Base-by-base conservation (phyloP, 92 coral and sea anemone species). In the Nematostella vectensis region DNA sequence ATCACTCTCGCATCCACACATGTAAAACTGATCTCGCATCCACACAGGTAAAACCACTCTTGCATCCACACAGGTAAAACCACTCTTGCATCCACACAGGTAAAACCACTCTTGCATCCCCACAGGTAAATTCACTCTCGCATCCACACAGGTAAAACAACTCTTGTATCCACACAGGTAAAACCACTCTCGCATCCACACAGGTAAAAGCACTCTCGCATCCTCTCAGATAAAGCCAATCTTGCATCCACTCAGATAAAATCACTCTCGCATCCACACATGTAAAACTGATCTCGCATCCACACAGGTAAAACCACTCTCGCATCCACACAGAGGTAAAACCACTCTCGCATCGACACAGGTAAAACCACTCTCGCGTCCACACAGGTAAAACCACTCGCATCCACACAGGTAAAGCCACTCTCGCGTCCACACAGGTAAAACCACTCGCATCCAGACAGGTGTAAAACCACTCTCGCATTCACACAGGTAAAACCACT, bases 1-100 rank as follows among this genome's bases (percentile, higher is more conserved):
- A 6, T 33, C 40, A 33, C 40, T 6, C 15, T 6, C 6, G 40
- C 6, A 33, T 47, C 21, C 12, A 33, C 40, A 33, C 40, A 6
- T 6, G 40, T 33, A 15, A 33, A 33, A 51, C 19, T 23, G 19
- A 4, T 25, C 11, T 11, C 39, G 52, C 18, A 17, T 4, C 8
- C 23, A 47, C 52, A 12, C 52, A 12, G 52, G 52, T 6, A 47
- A 6, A 47, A 20, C 31, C 59, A 25, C 31, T 54, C 36, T 54
- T 29, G 24, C 20, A 47, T 21, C 4, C 40, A 33, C 40, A 33
- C 40, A 33, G 40, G 40, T 6, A 89, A 77, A 89, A 89, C 45
- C 97, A 89, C 47, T 85, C 97, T 15, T 72, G 97, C 57, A 89
- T 89, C 69, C 95, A 89, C 60, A 89, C 97, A 42, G 97, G 97